A percentile compares a stretch with the other conserved stretches of the same genome.
Evolutionary conservation across 2,888 invertebrate species (phyloP).

Genomic region (Netelia inedita): DNA sequence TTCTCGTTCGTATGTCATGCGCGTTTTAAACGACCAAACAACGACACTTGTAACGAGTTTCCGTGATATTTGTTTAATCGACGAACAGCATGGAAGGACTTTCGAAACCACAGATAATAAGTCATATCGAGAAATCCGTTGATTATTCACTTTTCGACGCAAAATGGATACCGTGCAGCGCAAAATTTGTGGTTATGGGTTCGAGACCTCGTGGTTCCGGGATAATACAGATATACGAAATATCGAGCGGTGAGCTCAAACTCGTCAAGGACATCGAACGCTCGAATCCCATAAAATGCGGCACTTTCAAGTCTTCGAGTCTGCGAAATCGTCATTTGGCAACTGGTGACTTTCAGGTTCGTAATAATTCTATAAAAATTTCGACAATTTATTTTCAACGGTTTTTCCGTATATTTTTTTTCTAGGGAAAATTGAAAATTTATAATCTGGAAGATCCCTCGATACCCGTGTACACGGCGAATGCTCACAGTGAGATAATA

Average conservation of each 20-base stretch:
- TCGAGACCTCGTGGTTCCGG: conserved; percentile 94
- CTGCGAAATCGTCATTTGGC: conserved; percentile 93
- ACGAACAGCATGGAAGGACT: conserved; percentile 85
- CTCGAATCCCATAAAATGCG: conserved; percentile 95
- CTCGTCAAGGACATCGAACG: conserved; percentile 91
- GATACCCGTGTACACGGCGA: conserved; percentile 91
- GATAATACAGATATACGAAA: conserved; percentile 92
- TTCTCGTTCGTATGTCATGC: background rate
- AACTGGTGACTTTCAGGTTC: conserved; percentile 92
- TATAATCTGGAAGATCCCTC: conserved; percentile 90
- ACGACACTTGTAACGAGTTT: background rate
- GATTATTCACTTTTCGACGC: conserved; percentile 95
- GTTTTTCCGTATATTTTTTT: conserved; percentile 56
- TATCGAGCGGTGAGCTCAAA: conserved; percentile 90
- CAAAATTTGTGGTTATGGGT: conserved; percentile 96
- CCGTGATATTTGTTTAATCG: conserved; percentile 24
- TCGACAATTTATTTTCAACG: background rate
- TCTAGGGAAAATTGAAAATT: conserved; percentile 87
- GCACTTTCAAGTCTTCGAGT: conserved; percentile 96
- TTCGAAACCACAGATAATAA: conserved; percentile 96
- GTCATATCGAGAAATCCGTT: conserved; percentile 93
- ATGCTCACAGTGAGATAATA: conserved; percentile 94
- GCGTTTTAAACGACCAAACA: background rate
- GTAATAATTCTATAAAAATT: conserved; percentile 1
- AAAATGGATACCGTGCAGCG: conserved; percentile 98